These are phyloP conservation scores for Tetrax tetrax DNA, from an alignment of 2,113 vertebrate species.

Conservation along the genomic window DNA sequence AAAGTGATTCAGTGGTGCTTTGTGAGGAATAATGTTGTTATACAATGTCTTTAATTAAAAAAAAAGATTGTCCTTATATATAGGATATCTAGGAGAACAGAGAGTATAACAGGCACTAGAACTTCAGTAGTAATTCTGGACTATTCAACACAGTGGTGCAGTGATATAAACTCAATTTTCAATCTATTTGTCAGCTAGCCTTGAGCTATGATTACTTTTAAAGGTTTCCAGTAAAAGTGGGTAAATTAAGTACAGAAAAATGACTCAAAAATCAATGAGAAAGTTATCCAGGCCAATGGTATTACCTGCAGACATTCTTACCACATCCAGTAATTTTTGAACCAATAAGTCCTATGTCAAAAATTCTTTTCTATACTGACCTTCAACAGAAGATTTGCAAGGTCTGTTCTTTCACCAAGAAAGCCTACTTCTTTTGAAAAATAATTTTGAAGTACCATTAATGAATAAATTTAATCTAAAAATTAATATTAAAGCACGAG, in stretches of 20 bases:
- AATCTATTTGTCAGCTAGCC: conserved; percentile 16
- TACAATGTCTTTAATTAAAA: neutral
- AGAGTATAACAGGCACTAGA: neutral
- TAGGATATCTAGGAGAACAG: neutral
- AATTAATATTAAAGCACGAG: neutral
- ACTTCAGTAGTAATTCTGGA: neutral
- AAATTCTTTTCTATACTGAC: neutral
- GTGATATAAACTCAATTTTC: neutral
- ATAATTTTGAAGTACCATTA: neutral
- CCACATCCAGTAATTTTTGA: neutral
- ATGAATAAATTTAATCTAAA: neutral
- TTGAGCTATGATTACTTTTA: conserved; percentile 36
- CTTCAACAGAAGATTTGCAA: neutral
- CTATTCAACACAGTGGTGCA: neutral
- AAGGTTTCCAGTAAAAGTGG: conserved; percentile 5
- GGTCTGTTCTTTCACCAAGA: neutral
- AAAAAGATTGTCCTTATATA: neutral
- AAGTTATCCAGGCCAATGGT: neutral
- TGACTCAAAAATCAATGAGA: neutral
- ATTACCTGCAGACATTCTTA: neutral
- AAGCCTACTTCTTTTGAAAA: neutral
- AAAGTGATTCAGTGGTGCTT: neutral
- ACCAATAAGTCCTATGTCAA: neutral
- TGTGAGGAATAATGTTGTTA: neutral
- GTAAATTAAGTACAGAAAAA: conserved; percentile 24